A percentile compares a stretch with the other conserved stretches of the same genome.
These are phyloP conservation scores for Bacillus rossius DNA, from an alignment of 1,140 invertebrate genomes.

Conservation along the genomic window DNA sequence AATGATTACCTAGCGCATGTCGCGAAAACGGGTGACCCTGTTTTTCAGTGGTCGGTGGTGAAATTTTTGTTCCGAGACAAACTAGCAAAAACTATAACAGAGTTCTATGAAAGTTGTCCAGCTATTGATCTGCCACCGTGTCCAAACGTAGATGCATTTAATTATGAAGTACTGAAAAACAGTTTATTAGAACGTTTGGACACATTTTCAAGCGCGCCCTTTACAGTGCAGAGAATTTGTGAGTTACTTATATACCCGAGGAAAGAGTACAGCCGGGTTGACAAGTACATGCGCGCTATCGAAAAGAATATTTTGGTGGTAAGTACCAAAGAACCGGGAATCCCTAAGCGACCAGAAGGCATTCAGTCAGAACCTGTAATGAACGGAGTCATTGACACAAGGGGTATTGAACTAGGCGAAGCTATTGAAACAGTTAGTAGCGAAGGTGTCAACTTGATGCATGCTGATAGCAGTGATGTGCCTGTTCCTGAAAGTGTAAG, in stretches of 20 bases:
- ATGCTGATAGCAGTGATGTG: not conserved
- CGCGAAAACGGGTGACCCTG: slow-evolving; percentile 88
- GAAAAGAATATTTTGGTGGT: slow-evolving; percentile 95
- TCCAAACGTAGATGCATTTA: slow-evolving; percentile 87
- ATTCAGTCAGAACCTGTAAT: slow-evolving; percentile 6
- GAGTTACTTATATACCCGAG: slow-evolving; percentile 85
- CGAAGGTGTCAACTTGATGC: slow-evolving; percentile 12
- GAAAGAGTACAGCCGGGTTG: slow-evolving; percentile 92
- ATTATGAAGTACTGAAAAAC: slow-evolving; percentile 84
- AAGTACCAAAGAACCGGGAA: slow-evolving; percentile 85
- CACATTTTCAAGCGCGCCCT: slow-evolving; percentile 82
- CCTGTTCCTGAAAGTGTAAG: not conserved
- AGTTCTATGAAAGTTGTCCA: slow-evolving; percentile 76
- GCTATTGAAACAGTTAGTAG: slow-evolving; percentile 11
- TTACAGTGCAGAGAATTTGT: slow-evolving; percentile 93
- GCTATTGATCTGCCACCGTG: slow-evolving; percentile 68
- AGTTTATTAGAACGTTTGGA: slow-evolving; percentile 80
- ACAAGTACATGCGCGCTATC: slow-evolving; percentile 93
- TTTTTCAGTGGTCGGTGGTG: slow-evolving; percentile 87
- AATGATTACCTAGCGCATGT: slow-evolving; percentile 89
- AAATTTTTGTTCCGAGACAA: slow-evolving; percentile 86
- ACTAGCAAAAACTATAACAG: slow-evolving; percentile 75
- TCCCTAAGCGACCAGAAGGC: slow-evolving; percentile 48
- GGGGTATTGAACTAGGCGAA: slow-evolving; percentile 9
- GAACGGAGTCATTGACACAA: slow-evolving; percentile 14